Percentiles rank a stretch among this genome's conserved stretches.
These are phyloP conservation scores for Sarotherodon lohbergeri DNA, from an alignment of 2,113 vertebrate species.

Conservation along the genomic window DNA sequence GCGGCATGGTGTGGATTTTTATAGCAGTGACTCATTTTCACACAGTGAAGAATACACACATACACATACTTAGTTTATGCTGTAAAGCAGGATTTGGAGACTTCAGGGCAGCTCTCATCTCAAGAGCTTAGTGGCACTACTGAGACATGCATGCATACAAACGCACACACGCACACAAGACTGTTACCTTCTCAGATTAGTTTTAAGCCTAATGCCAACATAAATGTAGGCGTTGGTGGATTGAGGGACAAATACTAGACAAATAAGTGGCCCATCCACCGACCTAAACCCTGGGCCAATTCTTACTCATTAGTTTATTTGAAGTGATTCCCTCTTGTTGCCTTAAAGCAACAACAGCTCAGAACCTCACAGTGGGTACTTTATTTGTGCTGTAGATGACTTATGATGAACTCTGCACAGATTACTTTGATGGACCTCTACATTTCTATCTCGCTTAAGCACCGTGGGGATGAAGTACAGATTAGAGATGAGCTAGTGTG, in stretches of 20 bases:
- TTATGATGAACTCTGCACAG: not conserved
- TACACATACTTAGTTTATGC: not conserved
- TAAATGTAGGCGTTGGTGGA: conserved; percentile 20
- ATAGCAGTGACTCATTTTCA: conserved; percentile 61
- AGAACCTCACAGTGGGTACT: not conserved
- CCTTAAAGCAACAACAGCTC: not conserved
- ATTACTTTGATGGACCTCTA: not conserved
- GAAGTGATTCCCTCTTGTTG: not conserved
- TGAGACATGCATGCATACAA: conserved; percentile 5
- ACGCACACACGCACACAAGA: not conserved
- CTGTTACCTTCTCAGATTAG: conserved; percentile 36
- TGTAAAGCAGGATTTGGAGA: conserved; percentile 43
- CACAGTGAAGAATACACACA: conserved; percentile 22
- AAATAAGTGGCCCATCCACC: conserved; percentile 5
- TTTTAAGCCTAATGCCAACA: conserved; percentile 33
- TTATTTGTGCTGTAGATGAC: not conserved
- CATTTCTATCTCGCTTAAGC: not conserved
- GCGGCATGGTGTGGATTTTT: conserved; percentile 53
- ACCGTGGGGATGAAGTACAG: not conserved
- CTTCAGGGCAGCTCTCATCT: conserved; percentile 46
- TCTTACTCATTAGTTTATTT: not conserved
- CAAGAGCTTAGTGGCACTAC: conserved; percentile 49
- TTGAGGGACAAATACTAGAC: conserved; percentile 26
- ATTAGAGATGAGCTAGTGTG: not conserved
- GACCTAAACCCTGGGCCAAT: not conserved